Evolutionary conservation across 1,140 invertebrate species (phyloP).

Genomic region (Heliothis virescens): DNA sequence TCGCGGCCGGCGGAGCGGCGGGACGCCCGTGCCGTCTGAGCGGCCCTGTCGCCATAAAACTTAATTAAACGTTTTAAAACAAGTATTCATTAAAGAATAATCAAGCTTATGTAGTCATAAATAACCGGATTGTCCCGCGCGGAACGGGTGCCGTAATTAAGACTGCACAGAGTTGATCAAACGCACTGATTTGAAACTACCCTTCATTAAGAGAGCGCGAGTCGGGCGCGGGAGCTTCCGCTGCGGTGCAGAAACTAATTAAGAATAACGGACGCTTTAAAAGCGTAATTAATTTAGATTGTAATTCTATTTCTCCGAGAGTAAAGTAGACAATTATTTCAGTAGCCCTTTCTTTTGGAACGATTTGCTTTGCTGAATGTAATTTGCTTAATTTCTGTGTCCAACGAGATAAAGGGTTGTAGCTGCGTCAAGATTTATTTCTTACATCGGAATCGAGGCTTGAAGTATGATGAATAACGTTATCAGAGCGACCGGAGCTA

Average conservation of each 20-base stretch:
- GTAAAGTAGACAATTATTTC: constrained; percentile 86
- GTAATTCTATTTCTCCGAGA: constrained; percentile 86
- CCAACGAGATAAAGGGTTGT: constrained; percentile 74
- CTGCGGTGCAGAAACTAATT: constrained; percentile 86
- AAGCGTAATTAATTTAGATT: constrained; percentile 87
- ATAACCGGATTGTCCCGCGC: constrained; percentile 86
- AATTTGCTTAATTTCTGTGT: constrained; percentile 84
- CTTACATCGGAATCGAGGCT: constrained; percentile 21
- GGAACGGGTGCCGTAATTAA: constrained; percentile 86
- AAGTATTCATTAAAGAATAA: constrained; percentile 88
- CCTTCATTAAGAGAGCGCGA: constrained; percentile 85
- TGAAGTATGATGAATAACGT: constrained; percentile 17
- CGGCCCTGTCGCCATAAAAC: constrained; percentile 87
- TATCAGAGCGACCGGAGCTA: background rate
- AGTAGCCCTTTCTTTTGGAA: constrained; percentile 84
- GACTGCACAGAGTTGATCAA: constrained; percentile 86
- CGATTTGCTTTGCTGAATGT: constrained; percentile 82
- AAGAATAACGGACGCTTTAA: constrained; percentile 87
- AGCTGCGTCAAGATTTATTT: constrained; percentile 66
- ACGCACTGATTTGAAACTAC: constrained; percentile 86
- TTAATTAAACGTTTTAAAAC: constrained; percentile 88
- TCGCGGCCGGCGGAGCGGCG: constrained; percentile 84
- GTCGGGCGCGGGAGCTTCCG: constrained; percentile 80
- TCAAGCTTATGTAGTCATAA: constrained; percentile 87
- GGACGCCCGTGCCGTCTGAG: constrained; percentile 80